Evolutionary conservation across 2,797 vertebrate genomes (phyloP), one percentile per base, ranked within the genome.

Genomic region (Coregonus suidteri): DNA sequence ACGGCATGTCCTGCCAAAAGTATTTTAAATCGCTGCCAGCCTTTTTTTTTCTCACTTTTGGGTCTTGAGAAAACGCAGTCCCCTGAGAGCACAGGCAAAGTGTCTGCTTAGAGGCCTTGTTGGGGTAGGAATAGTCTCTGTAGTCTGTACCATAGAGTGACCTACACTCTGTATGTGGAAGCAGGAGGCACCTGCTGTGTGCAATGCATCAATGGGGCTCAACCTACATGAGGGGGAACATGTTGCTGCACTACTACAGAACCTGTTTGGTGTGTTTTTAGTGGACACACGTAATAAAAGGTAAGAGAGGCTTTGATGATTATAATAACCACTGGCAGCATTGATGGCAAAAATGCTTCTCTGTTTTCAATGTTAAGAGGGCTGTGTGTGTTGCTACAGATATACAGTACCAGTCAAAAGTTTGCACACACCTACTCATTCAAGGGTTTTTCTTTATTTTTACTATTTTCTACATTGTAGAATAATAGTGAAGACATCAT

Each of bases 31-130:
- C 4, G 13, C 75, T 37, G 34, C 53, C 73, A 4, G 16, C 72
- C 75, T 11, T 7, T 47, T 47, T 47, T 85, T 88, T 89, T 85
- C 88, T 90, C 90, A 81, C 91, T 91, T 56, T 16, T 59, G 88
- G 86, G 92, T 89, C 91, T 92, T 91, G 88, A 80, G 89, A 90
- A 88, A 75, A 70, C 56, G 16, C 71, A 34, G 89, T 92, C 86
- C 85, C 88, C 84, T 82, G 90, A 91, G 90, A 88, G 86, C 59
- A 3, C n/a, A 6, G 59, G n/a, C 59, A 25, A 47, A 47, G 59
- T 64, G 59, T 64, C 25, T 64, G 59, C 20, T 64, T 20, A 64
- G 59, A 64, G 59, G 59, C 59, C 59, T 25, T 64, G 9, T 64
- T 11, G 59, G 59, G 59, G 20, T 64, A 13, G 59, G 59, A 64